Conservation (phyloP, 2,113 vertebrate species). For the Dinomys branickii region DNA sequence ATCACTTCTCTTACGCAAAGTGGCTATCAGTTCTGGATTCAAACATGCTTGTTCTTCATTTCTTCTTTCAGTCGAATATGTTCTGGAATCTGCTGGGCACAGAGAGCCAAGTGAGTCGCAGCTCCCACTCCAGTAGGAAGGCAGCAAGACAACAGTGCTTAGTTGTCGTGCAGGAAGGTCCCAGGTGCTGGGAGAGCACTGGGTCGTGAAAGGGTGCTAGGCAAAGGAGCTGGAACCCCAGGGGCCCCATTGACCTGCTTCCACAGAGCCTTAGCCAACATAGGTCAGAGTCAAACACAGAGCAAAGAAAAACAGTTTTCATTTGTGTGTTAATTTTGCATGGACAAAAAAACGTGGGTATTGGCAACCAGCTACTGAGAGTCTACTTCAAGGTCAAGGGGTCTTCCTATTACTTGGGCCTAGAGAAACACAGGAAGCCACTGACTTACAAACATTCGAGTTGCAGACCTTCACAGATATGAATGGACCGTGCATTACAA, state of each 20-base stretch:
- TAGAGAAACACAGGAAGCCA: neutral
- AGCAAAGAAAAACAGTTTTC: neutral
- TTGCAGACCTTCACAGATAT: neutral
- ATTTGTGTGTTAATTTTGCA: neutral
- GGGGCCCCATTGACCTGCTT: neutral
- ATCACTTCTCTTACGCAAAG: neutral
- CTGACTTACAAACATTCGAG: neutral
- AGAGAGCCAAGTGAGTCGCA: rapidly evolving
- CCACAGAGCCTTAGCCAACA: neutral
- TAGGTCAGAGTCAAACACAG: too few relatives aligned
- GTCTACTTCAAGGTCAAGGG: neutral
- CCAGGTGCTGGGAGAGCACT: neutral
- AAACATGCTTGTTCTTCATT: neutral
- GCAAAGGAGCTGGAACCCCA: too few relatives aligned
- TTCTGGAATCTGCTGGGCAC: too few relatives aligned
- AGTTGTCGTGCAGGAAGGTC: neutral
- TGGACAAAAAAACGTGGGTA: neutral
- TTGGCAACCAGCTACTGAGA: neutral
- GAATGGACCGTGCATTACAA: neutral
- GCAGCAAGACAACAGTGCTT: too few relatives aligned
- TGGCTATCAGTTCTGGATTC: neutral
- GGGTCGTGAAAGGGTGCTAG: rapidly evolving
- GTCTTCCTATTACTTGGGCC: neutral
- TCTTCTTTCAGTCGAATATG: neutral
- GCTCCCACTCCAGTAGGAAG: neutral